Conservation (phyloP, 1,140 invertebrate species). For the Chrysopa pallens region DNA sequence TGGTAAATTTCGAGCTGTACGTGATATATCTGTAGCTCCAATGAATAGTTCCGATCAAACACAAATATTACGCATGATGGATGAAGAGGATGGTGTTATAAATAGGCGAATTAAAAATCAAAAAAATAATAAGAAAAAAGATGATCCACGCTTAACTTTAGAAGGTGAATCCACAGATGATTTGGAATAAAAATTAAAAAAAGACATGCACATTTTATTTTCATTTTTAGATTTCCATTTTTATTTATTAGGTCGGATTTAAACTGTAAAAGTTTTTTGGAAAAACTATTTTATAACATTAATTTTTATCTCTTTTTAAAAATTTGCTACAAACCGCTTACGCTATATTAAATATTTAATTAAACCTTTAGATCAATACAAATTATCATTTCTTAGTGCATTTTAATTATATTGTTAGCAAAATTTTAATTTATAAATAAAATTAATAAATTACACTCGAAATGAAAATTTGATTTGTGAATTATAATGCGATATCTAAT, state of each 20-base stretch:
- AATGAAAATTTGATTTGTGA: too few species aligned
- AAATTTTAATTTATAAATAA: too few species aligned
- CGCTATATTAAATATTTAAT: too few species aligned
- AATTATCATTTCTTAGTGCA: too few species aligned
- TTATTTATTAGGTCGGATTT: background rate
- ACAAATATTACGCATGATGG: conserved; percentile 88
- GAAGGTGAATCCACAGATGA: conserved; percentile 26
- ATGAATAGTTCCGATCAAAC: conserved; percentile 85
- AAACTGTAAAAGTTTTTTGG: background rate
- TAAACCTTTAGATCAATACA: too few species aligned
- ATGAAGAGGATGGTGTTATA: conserved; percentile 72
- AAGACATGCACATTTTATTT: background rate
- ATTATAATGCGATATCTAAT: too few species aligned
- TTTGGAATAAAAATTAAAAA: conserved; percentile 6
- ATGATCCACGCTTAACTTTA: conserved; percentile 15
- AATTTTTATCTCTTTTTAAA: too few species aligned
- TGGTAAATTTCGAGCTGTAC: conserved; percentile 94
- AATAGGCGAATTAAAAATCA: conserved; percentile 43
- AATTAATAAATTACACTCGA: too few species aligned
- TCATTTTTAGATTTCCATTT: background rate
- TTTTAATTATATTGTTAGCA: too few species aligned
- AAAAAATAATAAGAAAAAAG: conserved; percentile 19
- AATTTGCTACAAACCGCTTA: too few species aligned
- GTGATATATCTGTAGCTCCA: conserved; percentile 96
- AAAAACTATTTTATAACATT: too few species aligned